Evolutionary conservation across 2,888 invertebrate species (phyloP).

Genomic region (Lasioglossum vierecki): DNA sequence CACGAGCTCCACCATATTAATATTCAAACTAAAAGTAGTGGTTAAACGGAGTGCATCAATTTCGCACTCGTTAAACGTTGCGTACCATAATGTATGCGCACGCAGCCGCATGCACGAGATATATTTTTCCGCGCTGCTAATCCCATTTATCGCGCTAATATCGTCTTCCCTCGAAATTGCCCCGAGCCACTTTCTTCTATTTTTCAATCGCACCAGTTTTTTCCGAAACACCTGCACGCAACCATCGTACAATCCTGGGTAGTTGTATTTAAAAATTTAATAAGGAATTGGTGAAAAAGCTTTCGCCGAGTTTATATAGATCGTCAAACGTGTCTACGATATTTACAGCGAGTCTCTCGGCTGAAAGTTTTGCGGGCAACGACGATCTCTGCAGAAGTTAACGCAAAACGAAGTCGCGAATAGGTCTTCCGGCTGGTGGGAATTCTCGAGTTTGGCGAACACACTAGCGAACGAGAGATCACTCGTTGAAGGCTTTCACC

Average conservation of each 20-base stretch:
- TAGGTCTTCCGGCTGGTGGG: constrained; percentile 18
- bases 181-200: not conserved
- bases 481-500: constrained; percentile 54
- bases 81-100: constrained; percentile 23
- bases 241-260: too few relatives aligned
- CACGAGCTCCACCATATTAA: not conserved
- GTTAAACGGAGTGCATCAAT: constrained; percentile 34
- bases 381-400: not conserved
- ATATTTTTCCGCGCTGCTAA: constrained; percentile 54
- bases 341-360: constrained; percentile 19
- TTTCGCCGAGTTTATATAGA: too few relatives aligned
- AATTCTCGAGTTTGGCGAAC: constrained; percentile 4
- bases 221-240: constrained; percentile 15
- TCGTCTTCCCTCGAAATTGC: constrained; percentile 23
- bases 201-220: not conserved
- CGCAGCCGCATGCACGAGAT: constrained; percentile 6
- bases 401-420: not conserved
- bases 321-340: too few relatives aligned
- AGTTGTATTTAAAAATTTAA: too few relatives aligned
- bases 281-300: too few relatives aligned
- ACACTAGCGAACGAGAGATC: constrained; percentile 40
- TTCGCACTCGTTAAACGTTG: constrained; percentile 45
- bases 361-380: constrained; percentile 8
- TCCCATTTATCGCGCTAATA: constrained; percentile 46
- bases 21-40: constrained; percentile 21